A percentile compares a stretch with the other conserved stretches of the same genome.
phyloP scores from a whole-genome alignment of 2,797 vertebrate species.

The Tympanoctomys barrerae region DNA sequence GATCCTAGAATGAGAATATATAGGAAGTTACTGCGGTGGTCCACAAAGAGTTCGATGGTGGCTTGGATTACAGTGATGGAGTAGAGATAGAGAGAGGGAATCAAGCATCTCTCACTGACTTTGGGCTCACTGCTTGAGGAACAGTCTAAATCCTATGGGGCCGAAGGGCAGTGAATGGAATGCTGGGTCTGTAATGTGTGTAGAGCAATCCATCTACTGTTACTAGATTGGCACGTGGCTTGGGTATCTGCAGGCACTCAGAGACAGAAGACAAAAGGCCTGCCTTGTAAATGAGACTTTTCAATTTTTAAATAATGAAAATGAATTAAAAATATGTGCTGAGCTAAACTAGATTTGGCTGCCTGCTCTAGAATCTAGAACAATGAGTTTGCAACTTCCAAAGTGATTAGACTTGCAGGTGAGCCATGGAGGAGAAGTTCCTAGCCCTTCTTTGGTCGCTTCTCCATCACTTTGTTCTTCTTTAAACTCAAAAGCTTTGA shows the following conservation, averaged over 20 bases:
- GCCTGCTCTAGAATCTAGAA: background rate
- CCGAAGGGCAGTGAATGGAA: background rate
- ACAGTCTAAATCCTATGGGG: background rate
- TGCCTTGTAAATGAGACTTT: constrained; percentile 14
- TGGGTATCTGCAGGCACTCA: background rate
- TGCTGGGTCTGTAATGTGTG: too few relatives aligned
- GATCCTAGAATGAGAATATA: background rate
- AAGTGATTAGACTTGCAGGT: background rate
- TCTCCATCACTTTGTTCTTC: background rate
- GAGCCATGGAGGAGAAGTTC: background rate
- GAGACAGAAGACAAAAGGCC: constrained; percentile 2
- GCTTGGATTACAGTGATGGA: background rate
- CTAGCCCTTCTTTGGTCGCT: background rate
- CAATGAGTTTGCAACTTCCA: background rate
- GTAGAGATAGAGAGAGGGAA: background rate
- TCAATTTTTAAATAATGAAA: constrained; percentile 5
- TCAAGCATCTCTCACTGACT: background rate
- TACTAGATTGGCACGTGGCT: background rate
- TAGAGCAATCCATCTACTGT: background rate
- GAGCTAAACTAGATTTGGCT: background rate
- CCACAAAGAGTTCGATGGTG: background rate
- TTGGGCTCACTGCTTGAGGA: background rate
- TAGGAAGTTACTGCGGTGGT: background rate
- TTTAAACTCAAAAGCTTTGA: background rate
- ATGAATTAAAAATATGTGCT: background rate